phyloP scores from a whole-genome alignment of 2,113 vertebrate genomes.

The Macquaria australasica region DNA sequence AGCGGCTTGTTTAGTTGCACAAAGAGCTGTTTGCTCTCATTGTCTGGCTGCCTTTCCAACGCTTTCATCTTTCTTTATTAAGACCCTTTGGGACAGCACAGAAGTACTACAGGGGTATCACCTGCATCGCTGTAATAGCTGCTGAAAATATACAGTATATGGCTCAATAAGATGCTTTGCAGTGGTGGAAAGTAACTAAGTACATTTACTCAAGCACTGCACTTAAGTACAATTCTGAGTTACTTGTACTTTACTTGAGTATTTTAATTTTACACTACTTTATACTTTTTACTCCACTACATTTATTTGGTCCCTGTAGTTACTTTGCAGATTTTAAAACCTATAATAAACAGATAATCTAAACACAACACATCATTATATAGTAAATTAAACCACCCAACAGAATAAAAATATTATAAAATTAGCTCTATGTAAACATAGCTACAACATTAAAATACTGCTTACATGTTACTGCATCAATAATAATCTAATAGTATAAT shows the following conservation, averaged over 20 bases:
- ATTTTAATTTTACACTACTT: not conserved
- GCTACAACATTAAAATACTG: not conserved
- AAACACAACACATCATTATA: not conserved
- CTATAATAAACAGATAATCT: too few relatives aligned
- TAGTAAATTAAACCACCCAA: not conserved
- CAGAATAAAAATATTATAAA: not conserved
- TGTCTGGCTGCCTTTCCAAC: conserved; percentile 29
- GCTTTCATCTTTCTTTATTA: conserved; percentile 39
- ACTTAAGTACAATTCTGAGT: not conserved
- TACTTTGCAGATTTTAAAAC: not conserved
- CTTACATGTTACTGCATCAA: not conserved
- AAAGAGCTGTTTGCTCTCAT: conserved; percentile 47
- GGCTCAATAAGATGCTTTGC: conserved; percentile 37
- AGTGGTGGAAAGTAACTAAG: not conserved
- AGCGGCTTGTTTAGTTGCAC: conserved; percentile 37
- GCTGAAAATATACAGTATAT: conserved; percentile 31
- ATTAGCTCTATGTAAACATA: too few relatives aligned
- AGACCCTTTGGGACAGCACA: conserved; percentile 28
- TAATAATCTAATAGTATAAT: not conserved
- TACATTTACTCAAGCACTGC: not conserved
- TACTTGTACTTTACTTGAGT: not conserved
- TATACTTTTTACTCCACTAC: not conserved
- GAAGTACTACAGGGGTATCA: conserved; percentile 55
- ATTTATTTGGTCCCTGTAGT: not conserved
- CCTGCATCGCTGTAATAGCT: conserved; percentile 48